Evolutionary conservation across 2,888 invertebrate genomes (phyloP), one percentile per base, ranked within the genome.

Genomic region (Acheta domesticus): DNA sequence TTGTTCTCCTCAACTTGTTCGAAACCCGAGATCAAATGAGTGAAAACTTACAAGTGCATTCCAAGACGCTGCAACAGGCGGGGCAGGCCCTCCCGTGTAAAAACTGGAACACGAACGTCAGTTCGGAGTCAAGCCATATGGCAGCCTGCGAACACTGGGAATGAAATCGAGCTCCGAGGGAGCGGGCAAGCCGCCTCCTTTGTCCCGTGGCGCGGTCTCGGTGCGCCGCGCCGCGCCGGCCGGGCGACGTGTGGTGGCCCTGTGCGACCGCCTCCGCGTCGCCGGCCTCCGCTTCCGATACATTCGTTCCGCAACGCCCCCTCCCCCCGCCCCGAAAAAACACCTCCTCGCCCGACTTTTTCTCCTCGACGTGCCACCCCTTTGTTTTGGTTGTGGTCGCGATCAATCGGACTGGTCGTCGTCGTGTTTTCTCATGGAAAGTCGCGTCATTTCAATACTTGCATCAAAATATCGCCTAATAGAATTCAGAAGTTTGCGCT

Each of bases 21-120:
- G 62, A 62, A 62, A 62, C 62, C 62, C 62, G 62, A 62, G 62
- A 62, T 62, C 62, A 62, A 62, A 62, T 62, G 62, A 62, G 62
- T 62, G 62, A 62, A 62, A 62, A 19, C 62, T n/a, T 62, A 62
- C 62, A 62, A 62, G 62, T 62, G 62, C 62, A 62, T 62, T 62
- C 62, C 62, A 62, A 62, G 62, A 62, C 62, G 62, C n/a, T 19
- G 62, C 62, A 62, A 62, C n/a, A n/a, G 62, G 62, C 16, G 8
- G 36, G 36, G 36, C 36, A 8, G 36, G 36, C 36, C 36, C 36
- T 36, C 62, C n/a, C 62, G 4, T 14, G 16, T 62, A 62, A 62
- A 62, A 62, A 62, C 62, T 62, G n/a, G 62, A 62, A 62, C 62
- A 62, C 62, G 62, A 62, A 62, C 62, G 62, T 62, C 62, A 62